A percentile compares a stretch with the other conserved stretches of the same genome.
These are phyloP conservation scores for Phrynocephalus versicolor DNA, from an alignment of 2,113 vertebrate genomes.

Conservation along the genomic window DNA sequence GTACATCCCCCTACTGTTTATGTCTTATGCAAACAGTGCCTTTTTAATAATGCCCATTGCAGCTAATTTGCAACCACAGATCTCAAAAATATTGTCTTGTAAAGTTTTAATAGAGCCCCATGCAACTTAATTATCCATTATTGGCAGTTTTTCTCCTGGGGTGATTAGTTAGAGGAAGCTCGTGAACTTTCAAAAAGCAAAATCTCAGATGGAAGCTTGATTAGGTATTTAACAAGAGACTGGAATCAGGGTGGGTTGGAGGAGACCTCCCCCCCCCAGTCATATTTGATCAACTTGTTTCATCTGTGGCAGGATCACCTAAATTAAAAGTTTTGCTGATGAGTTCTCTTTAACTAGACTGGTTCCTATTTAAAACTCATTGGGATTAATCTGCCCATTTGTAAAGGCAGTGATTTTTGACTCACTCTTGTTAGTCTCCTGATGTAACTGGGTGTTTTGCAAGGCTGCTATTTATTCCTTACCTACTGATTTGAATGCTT, in stretches of 20 bases:
- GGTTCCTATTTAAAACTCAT: conserved; percentile 8
- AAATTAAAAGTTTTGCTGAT: conserved; percentile 23
- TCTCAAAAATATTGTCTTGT: conserved; percentile 65
- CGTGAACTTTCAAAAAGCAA: conserved; percentile 49
- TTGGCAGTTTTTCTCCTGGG: conserved; percentile 67
- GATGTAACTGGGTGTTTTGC: neutral
- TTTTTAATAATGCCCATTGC: conserved; percentile 74
- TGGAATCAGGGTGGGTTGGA: conserved; percentile 8
- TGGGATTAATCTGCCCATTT: neutral
- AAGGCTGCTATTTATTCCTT: neutral
- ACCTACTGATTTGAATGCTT: neutral
- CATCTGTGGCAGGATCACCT: conserved; percentile 16
- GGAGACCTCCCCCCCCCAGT: too few species aligned
- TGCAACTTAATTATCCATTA: conserved; percentile 73
- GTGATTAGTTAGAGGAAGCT: conserved; percentile 59
- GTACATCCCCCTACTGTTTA: conserved; percentile 50
- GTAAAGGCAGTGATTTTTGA: neutral
- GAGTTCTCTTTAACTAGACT: conserved; percentile 20
- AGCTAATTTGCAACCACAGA: conserved; percentile 69
- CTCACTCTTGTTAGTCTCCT: conserved; percentile 22
- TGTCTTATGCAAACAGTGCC: conserved; percentile 52
- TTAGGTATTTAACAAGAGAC: conserved; percentile 51
- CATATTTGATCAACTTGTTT: conserved; percentile 18
- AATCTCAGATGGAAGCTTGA: conserved; percentile 48
- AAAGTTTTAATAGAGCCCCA: conserved; percentile 71